Evolutionary conservation across 1,140 invertebrate species (phyloP).

Genomic region (Amyelois transitella): DNA sequence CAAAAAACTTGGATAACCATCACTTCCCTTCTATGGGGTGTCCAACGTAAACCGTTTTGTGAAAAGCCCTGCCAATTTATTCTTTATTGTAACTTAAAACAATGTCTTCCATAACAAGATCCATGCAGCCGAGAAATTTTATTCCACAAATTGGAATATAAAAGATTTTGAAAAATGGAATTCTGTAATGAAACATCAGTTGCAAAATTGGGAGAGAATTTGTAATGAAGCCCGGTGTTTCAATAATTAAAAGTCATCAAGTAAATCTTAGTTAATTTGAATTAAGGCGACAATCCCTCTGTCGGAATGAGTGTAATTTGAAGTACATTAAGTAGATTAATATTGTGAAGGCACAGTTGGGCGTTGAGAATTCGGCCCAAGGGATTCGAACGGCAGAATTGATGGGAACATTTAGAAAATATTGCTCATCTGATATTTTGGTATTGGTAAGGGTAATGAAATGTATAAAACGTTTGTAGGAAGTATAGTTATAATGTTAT

Average conservation of each 20-base stretch:
- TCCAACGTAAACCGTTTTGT: too few relatives aligned
- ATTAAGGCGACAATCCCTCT: conserved; percentile 16
- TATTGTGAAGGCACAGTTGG: too few relatives aligned
- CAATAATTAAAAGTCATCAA: conserved; percentile 18
- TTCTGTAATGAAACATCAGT: conserved; percentile 10
- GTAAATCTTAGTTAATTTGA: conserved; percentile 19
- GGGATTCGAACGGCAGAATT: conserved; percentile 9
- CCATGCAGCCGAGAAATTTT: not conserved
- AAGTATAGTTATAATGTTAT: too few relatives aligned
- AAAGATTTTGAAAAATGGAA: conserved; percentile 10
- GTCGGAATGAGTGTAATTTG: conserved; percentile 11
- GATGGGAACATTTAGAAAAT: not conserved
- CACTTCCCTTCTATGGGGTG: too few relatives aligned
- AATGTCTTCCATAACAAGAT: not conserved
- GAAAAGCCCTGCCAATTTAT: not conserved
- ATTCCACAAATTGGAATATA: conserved; percentile 1
- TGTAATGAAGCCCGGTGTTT: conserved; percentile 3
- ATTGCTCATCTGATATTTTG: not conserved
- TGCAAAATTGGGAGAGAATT: not conserved
- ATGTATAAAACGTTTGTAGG: too few relatives aligned
- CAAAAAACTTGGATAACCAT: too few relatives aligned
- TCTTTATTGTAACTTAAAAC: not conserved
- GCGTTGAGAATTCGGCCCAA: conserved; percentile 6
- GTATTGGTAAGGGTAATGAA: too few relatives aligned
- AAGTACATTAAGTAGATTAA: conserved; percentile 12